phyloP scores from a whole-genome alignment of 2,113 vertebrate genomes.

The Turdus rufiventris region DNA sequence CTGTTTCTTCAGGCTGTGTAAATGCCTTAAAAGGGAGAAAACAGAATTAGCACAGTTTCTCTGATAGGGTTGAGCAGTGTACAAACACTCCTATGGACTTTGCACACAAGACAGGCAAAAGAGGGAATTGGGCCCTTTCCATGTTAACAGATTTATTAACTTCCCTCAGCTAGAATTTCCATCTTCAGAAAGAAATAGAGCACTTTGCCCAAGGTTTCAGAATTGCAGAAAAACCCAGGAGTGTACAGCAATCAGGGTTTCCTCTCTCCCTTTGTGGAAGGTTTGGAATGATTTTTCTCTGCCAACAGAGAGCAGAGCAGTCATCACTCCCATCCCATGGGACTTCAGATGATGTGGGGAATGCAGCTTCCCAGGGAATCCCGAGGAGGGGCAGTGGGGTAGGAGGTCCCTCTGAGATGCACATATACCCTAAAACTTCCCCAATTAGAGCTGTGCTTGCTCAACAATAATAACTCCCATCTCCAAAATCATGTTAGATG shows the following conservation, averaged over 20 bases:
- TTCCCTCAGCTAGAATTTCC: background rate
- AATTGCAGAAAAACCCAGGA: background rate
- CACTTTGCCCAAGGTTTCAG: background rate
- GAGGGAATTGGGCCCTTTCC: background rate
- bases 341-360: background rate
- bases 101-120: background rate
- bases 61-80: background rate
- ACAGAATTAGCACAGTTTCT: background rate
- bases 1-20: background rate
- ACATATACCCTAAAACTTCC: background rate
- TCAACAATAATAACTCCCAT: background rate
- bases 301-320: background rate
- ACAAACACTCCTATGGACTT: background rate
- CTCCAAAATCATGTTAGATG: background rate
- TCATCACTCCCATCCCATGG: background rate
- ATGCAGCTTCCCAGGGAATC: background rate
- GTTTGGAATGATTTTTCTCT: background rate
- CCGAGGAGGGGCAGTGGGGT: accelerated
- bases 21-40: background rate
- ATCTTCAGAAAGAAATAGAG: background rate
- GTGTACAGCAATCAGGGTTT: background rate
- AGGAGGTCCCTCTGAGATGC: background rate
- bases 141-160: background rate
- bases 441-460: background rate
- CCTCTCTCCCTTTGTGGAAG: background rate